Percentiles rank a stretch among this genome's conserved stretches.
Evolutionary conservation across 2,797 vertebrate species (phyloP).

Genomic region (Petrocephalus sullivani): DNA sequence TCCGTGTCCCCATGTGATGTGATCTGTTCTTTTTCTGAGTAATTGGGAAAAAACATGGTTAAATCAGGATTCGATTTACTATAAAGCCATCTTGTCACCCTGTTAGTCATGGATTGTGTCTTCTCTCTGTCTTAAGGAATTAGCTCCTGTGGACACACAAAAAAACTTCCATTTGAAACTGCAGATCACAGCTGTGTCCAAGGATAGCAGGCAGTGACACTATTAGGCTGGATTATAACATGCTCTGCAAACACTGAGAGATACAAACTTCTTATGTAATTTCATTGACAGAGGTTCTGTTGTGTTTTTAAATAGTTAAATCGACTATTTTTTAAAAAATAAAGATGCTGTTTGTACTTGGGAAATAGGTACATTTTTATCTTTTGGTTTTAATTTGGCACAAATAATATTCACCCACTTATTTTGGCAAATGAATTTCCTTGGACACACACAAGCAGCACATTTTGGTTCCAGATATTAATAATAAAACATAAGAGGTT

Average conservation of each 20-base stretch:
- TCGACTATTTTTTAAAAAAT: not conserved
- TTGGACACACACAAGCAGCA: not conserved
- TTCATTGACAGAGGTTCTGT: not conserved
- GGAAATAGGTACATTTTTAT: not conserved
- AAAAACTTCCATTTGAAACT: not conserved
- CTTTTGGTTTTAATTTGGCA: not conserved
- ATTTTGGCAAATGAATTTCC: not conserved
- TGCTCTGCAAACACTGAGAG: not conserved
- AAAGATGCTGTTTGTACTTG: not conserved
- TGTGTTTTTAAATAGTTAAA: not conserved
- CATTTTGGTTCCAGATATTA: not conserved
- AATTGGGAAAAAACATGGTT: not conserved
- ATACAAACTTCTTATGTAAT: not conserved
- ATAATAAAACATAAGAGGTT: not conserved
- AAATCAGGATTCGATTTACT: constrained; percentile 10
- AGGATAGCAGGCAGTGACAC: not conserved
- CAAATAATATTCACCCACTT: not conserved
- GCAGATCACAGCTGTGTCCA: not conserved
- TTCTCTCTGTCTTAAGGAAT: not conserved
- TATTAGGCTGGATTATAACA: not conserved
- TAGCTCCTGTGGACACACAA: not conserved
- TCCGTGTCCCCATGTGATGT: not conserved
- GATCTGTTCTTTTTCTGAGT: not conserved
- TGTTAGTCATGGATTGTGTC: not conserved
- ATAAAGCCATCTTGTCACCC: not conserved